Evolutionary conservation across 2,113 vertebrate species (phyloP), one percentile per base, ranked within the genome.

Genomic region (Spilogale gracilis): DNA sequence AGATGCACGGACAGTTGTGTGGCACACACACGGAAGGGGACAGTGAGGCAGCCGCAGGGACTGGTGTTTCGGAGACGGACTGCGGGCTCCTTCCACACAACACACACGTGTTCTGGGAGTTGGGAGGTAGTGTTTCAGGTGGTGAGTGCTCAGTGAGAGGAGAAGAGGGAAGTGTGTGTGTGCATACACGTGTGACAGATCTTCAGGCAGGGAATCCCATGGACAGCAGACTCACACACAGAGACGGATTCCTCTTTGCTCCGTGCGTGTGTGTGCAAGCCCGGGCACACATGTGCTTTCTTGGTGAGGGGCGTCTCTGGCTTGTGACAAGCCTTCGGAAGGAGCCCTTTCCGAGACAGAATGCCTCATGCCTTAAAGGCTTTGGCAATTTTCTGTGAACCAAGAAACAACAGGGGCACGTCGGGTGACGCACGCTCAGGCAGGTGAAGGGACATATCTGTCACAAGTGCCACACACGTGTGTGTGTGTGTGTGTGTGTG

Each of bases 401-500:
- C 30, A 17, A 17, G 43, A 60, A 6, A 1, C 32, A 18, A 3
- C 9, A 65, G 7, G 30, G 16, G 3, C 3, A 14, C 6, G 27
- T 1, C 1, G 14, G 32, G n/a, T 10, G 30, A 54, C 3, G 5
- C 23, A 14, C 48, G 0, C 32, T 1, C 0, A 30, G 52, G 20
- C n/a, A 1, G 8, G 20, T 0, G 0, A 17, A 54, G 89, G 78
- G 1, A 5, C 6, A 8, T 45, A 63, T 21, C 81, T 38, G 17
- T 27, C 13, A 20, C 11, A 3, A n/a, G 27, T 0, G 5, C 48
- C 27, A 18, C 0, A 8, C 4, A n/a, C 21, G 4, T 1, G 6
- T 6, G 7, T 4, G 25, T 0, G 32, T 27, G 69, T 27, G 48
- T 56, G 60, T 25, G 60, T 25, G 63, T 65, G 63, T 7, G 63